These are phyloP conservation scores for Lepilemur ruficaudatus DNA, from an alignment of 2,797 vertebrate genomes.

Conservation along the genomic window DNA sequence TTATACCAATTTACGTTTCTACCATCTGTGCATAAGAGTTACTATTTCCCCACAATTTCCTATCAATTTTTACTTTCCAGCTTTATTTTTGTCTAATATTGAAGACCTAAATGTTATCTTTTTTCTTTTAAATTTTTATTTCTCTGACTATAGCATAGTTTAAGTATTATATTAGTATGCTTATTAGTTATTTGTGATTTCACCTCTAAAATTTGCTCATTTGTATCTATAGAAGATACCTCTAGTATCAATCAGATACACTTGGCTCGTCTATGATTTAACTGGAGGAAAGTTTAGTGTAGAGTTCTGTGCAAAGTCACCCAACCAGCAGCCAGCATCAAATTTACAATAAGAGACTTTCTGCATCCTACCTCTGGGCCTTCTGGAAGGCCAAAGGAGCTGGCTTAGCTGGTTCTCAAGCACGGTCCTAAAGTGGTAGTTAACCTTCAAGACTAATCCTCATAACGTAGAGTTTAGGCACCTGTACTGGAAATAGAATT, in stretches of 20 bases:
- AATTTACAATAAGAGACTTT: not conserved
- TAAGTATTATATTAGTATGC: not conserved
- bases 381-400: not conserved
- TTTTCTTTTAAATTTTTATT: not conserved
- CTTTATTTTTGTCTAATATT: not conserved
- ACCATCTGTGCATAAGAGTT: slow-evolving; percentile 4
- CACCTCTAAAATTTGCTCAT: not conserved
- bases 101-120: not conserved
- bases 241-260: not conserved
- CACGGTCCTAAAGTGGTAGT: not conserved
- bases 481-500: not conserved
- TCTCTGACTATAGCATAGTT: not conserved
- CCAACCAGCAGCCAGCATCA: not conserved
- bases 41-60: not conserved
- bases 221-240: not conserved
- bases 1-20: slow-evolving; percentile 30
- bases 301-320: not conserved
- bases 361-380: not conserved
- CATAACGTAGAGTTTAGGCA: not conserved
- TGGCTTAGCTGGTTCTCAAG: not conserved
- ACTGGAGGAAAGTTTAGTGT: not conserved
- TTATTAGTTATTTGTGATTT: not conserved
- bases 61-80: not conserved
- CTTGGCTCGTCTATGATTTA: not conserved
- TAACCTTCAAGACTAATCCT: not conserved